Conservation (phyloP, 2,888 invertebrate species). For the Antheraea yamamai region DNA sequence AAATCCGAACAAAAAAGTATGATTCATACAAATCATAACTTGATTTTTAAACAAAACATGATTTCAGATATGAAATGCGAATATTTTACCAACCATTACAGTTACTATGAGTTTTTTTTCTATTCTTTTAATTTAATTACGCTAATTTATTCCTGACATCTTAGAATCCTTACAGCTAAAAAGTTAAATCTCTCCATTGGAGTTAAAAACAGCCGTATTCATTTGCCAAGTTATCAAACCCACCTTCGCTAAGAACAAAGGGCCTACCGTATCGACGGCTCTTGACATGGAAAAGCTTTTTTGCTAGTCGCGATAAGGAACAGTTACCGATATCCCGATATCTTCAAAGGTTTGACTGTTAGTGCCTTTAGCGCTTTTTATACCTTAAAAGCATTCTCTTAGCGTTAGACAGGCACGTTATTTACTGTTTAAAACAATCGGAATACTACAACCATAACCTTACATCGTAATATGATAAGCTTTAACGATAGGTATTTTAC, state of each 20-base stretch:
- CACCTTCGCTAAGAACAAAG: constrained; percentile 59
- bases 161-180: not conserved
- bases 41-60: not conserved
- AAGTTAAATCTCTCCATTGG: not conserved
- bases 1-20: too few relatives aligned
- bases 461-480: too few relatives aligned
- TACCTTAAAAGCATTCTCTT: constrained; percentile 57
- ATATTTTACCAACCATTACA: not conserved
- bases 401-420: constrained; percentile 36
- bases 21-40: not conserved
- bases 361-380: constrained; percentile 50
- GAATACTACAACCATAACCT: not conserved
- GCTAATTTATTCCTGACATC: not conserved
- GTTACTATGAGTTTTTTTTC: not conserved
- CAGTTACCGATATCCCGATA: constrained; percentile 51
- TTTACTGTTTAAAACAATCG: not conserved
- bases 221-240: constrained; percentile 14
- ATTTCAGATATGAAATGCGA: not conserved
- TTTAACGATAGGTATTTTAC: not conserved
- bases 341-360: constrained; percentile 52
- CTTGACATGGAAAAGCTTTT: constrained; percentile 79
- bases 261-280: constrained; percentile 67
- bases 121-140: not conserved
- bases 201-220: constrained; percentile 11
- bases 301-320: constrained; percentile 71